A percentile compares a stretch with the other conserved stretches of the same genome.
These are phyloP conservation scores for Datnioides undecimradiatus DNA, from an alignment of 2,113 vertebrate genomes.

Conservation along the genomic window DNA sequence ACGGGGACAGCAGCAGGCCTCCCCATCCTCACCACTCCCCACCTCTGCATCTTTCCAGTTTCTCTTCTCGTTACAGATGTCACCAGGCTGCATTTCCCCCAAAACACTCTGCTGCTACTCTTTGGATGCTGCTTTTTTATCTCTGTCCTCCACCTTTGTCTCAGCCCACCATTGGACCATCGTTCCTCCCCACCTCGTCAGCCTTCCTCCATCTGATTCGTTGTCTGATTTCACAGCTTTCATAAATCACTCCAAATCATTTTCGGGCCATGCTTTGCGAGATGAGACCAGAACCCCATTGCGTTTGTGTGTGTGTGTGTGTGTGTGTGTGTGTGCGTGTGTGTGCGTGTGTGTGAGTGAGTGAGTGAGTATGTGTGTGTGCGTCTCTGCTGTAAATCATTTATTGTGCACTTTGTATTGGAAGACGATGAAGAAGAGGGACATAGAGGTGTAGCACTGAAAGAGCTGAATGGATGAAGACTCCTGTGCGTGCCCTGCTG, in stretches of 20 bases:
- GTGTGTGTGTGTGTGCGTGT: not conserved
- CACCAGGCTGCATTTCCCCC: not conserved
- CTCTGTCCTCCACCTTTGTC: constrained; percentile 7
- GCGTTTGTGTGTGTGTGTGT: not conserved
- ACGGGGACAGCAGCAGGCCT: constrained; percentile 24
- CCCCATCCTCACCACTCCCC: not conserved
- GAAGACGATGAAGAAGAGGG: not conserved
- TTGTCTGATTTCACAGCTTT: not conserved
- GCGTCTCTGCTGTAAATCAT: constrained; percentile 52
- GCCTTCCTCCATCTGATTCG: not conserved
- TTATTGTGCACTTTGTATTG: constrained; percentile 65
- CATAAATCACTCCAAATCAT: constrained; percentile 7
- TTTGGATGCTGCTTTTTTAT: constrained; percentile 57
- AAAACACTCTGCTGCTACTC: constrained; percentile 64
- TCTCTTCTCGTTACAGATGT: constrained; percentile 8
- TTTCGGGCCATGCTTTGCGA: not conserved
- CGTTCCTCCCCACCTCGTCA: constrained; percentile 3
- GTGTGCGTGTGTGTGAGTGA: not conserved
- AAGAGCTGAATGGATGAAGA: constrained; percentile 50
- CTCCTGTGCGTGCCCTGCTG: constrained; percentile 20
- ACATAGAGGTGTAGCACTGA: constrained; percentile 38
- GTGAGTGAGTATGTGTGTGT: not conserved
- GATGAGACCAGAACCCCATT: not conserved
- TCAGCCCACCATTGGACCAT: constrained; percentile 13
- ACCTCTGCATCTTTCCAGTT: not conserved